Base-by-base conservation (phyloP, 2,797 vertebrate species). In the Typhlichthys eigenmanni region DNA sequence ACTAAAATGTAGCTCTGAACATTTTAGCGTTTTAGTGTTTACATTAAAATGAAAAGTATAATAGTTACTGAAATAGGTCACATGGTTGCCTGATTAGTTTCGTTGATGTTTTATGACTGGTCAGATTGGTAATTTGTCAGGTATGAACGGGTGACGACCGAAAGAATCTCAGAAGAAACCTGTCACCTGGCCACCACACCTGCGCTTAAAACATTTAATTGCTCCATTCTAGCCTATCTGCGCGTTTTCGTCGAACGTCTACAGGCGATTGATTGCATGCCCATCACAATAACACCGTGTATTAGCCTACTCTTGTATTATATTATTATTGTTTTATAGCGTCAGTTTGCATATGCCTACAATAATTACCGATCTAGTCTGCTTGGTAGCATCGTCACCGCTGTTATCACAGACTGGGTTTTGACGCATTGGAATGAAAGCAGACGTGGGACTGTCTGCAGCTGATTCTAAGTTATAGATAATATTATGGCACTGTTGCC, bases 341-440 rank as follows among this genome's bases (percentile, higher is more conserved):
- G 24, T 24, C 24, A 24, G 24, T 3, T 29, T 29, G 24, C 24
- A 29, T 29, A 29, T 29, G 62, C 1, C 11, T 45, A 65, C n/a
- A 1, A 55, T 73, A n/a, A 58, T 3, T 16, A 53, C 19, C 12
- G 19, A 3, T 13, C 55, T 70, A 1, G 13, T 64, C 58, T 47
- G 58, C 68, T 65, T 66, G 71, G 70, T 52, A 65, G 60, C 62
- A 14, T 24, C 43, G 14, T 50, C 51, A 58, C 29, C 16, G 19
- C 10, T 58, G 38, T 10, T 43, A 9, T 10, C 7, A 7, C 7
- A 43, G 1, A 9, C 7, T 43, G 38, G 38, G 38, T 76, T 85
- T 80, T 87, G 87, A 64, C 87, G 87, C 89, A 86, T 83, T 75
- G 87, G 74, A 77, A 71, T 84, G 84, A 78, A 84, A 83, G 78